Conservation (phyloP, 2,113 vertebrate species). For the Bubo blakistoni region DNA sequence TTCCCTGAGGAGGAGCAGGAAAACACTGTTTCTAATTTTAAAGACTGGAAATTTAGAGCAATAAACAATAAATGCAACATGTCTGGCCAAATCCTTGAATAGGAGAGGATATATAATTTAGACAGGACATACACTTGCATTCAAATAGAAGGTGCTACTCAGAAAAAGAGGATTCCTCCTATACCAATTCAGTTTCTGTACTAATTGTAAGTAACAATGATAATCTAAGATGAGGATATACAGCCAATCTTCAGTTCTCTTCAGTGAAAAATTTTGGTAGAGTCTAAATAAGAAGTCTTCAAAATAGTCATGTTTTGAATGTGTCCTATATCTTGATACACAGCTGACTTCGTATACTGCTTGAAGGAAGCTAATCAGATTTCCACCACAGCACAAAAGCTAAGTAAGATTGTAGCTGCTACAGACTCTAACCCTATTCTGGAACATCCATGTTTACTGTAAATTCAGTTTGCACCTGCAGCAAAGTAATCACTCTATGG, state of each 20-base stretch:
- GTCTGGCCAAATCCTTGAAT: neutral
- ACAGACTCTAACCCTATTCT: neutral
- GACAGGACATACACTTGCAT: neutral
- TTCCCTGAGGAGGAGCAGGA: neutral
- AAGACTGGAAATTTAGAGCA: neutral
- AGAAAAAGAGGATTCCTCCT: neutral
- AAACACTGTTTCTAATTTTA: neutral
- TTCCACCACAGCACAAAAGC: neutral
- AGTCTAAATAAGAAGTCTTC: neutral
- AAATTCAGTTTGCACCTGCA: neutral
- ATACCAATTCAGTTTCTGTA: neutral
- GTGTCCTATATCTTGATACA: neutral
- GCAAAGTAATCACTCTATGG: neutral
- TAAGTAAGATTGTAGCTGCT: neutral
- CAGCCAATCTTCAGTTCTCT: neutral
- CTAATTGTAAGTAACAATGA: neutral
- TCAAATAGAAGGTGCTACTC: neutral
- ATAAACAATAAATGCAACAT: neutral
- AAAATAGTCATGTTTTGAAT: neutral
- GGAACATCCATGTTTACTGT: neutral
- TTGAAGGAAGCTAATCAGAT: neutral
- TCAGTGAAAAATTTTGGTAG: neutral
- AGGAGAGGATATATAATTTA: neutral
- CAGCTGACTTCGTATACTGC: neutral
- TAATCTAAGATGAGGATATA: neutral